Conservation (phyloP, 1,140 invertebrate species). For the Zeugodacus cucurbitae region DNA sequence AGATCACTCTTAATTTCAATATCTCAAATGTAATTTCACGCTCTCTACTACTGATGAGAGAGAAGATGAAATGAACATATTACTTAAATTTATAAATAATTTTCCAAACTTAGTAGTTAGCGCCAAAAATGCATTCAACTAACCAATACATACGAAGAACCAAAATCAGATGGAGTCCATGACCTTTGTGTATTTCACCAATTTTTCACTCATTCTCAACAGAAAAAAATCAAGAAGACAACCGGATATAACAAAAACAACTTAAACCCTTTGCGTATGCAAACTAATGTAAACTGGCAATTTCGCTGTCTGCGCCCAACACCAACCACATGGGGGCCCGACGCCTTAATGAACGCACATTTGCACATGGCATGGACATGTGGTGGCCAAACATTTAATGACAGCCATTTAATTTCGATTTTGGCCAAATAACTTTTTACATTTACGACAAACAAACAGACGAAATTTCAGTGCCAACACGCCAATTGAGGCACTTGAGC, state of each 20-base stretch:
- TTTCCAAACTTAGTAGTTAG: too few relatives aligned
- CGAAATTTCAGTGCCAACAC: neutral
- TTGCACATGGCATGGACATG: neutral
- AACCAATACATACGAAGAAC: too few relatives aligned
- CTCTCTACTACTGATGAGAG: too few relatives aligned
- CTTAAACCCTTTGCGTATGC: neutral
- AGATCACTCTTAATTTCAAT: too few relatives aligned
- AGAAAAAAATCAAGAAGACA: neutral
- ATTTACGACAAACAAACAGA: neutral
- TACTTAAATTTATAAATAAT: too few relatives aligned
- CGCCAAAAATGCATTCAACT: too few relatives aligned
- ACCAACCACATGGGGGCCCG: neutral
- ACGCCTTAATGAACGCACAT: neutral
- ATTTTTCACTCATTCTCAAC: too few relatives aligned
- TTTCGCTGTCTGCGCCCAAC: neutral
- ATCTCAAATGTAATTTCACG: too few relatives aligned
- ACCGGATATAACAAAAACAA: neutral
- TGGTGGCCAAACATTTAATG: neutral
- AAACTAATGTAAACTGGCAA: neutral
- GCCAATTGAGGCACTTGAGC: neutral
- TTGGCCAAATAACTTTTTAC: neutral
- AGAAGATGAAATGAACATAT: too few relatives aligned
- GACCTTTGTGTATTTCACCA: too few relatives aligned
- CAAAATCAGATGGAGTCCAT: too few relatives aligned
- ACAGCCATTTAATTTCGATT: neutral